phyloP scores from a whole-genome alignment of 1,140 invertebrate genomes.

The Paramacrobiotus metropolitanus region DNA sequence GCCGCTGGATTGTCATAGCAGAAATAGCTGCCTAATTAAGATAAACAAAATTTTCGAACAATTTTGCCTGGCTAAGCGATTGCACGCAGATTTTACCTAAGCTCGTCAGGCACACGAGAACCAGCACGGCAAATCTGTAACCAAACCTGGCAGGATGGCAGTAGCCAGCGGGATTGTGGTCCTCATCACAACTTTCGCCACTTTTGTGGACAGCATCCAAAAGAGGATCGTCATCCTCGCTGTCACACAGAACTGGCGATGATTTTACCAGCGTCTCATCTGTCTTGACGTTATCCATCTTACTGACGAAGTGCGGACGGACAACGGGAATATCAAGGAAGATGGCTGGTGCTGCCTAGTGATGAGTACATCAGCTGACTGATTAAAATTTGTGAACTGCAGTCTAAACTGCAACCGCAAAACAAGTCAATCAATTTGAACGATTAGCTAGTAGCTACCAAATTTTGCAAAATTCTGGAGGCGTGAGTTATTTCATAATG shows the following conservation, averaged over 20 bases:
- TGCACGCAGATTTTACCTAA: background rate
- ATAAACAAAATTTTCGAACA: too few relatives aligned
- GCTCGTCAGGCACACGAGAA: background rate
- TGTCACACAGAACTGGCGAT: background rate
- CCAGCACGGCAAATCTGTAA: background rate
- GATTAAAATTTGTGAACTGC: too few relatives aligned
- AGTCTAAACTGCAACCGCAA: too few relatives aligned
- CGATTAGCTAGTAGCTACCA: too few relatives aligned
- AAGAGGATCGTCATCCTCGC: background rate
- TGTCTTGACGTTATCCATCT: background rate
- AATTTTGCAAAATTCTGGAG: too few relatives aligned
- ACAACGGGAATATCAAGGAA: too few relatives aligned
- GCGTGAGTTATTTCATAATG: too few relatives aligned
- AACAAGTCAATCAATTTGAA: too few relatives aligned
- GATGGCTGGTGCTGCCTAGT: too few relatives aligned
- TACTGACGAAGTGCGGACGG: too few relatives aligned
- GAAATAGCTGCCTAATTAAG: constrained; percentile 70
- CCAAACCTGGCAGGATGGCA: background rate
- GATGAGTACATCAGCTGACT: too few relatives aligned
- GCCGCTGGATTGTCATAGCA: constrained; percentile 91
- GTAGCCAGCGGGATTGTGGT: background rate
- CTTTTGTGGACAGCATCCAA: background rate
- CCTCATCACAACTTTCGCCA: background rate
- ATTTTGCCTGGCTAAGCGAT: too few relatives aligned
- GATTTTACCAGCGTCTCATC: background rate